phyloP scores from a whole-genome alignment of 30 jellyfish, hydroid and myxozoan genomes.

The Chironex yamaguchii region DNA sequence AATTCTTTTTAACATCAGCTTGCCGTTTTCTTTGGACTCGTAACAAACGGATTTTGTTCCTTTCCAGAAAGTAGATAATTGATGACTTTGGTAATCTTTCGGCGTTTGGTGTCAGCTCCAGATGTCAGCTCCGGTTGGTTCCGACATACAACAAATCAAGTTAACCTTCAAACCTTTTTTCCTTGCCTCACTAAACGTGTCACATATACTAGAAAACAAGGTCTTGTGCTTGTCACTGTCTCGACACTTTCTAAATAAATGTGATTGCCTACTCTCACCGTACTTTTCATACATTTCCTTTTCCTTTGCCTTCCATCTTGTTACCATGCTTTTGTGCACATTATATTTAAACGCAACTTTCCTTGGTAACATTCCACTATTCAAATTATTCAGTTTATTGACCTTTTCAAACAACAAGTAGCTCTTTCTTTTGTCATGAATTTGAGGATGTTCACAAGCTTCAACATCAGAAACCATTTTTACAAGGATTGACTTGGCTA shows the following conservation, averaged over 20 bases:
- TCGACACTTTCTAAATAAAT: too few species aligned
- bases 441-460: conserved; percentile 11
- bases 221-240: not conserved
- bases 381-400: conserved; percentile 1
- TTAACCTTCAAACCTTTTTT: not conserved
- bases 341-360: too few species aligned
- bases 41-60: too few species aligned
- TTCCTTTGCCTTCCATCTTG: too few species aligned
- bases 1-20: not conserved
- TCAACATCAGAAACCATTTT: too few species aligned
- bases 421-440: conserved; percentile 31
- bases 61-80: not conserved
- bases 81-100: not conserved
- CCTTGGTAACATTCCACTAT: too few species aligned
- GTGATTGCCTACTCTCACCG: too few species aligned
- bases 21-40: not conserved
- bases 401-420: conserved; percentile 19
- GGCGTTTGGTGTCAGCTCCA: not conserved
- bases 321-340: too few species aligned
- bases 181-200: too few species aligned
- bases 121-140: not conserved
- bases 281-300: too few species aligned
- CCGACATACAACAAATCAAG: not conserved
- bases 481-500: too few species aligned
- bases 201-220: not conserved